Base-by-base conservation (phyloP, 2,113 vertebrate species). In the Lasiurus cinereus region DNA sequence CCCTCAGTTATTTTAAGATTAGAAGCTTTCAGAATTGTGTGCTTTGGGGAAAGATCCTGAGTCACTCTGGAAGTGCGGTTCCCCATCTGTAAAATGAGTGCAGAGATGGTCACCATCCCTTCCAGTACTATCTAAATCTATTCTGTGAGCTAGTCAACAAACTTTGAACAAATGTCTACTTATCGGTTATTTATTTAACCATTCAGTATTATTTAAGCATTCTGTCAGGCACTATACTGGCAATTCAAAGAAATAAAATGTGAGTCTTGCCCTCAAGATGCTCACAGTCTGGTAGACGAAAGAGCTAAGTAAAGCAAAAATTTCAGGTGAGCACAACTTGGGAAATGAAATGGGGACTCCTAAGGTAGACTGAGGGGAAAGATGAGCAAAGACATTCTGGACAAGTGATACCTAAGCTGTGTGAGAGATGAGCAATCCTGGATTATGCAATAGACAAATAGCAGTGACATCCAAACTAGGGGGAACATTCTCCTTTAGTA, bases 81-180 rank as follows among this genome's bases (percentile, higher is more conserved):
- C 50, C 69, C 83, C 52, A 8, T 50, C 50, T 36, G 31, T 67
- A 18, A 50, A 43, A 24, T 19, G 8, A 56, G 64, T 9, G 62
- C 43, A 64, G 31, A 1, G 1, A 46, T 29, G 39, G 66, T 64
- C 22, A 46, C 0, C 0, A 2, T 8, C 77, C 33, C 14, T 12
- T 18, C 21, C 14, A 1, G 24, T 0, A 0, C 64, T 12, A 0
- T 24, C 33, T 73, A 43, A 36, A 27, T 67, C 56, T 14, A 0
- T 4, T 15, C 48, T 70, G 0, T n/a, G 18, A 90, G 19, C 4
- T 10, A 64, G 46, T 54, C 15, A 62, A 2, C 74, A 46, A 24
- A 18, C n/a, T 9, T 27, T 43, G 3, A 19, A 6, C 18, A 69
- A 54, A 22, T 8, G n/a, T 8, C 13, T 6, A 1, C 4, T 9